Conservation (phyloP, 2,888 invertebrate species). For the Hypomecis atomaria region DNA sequence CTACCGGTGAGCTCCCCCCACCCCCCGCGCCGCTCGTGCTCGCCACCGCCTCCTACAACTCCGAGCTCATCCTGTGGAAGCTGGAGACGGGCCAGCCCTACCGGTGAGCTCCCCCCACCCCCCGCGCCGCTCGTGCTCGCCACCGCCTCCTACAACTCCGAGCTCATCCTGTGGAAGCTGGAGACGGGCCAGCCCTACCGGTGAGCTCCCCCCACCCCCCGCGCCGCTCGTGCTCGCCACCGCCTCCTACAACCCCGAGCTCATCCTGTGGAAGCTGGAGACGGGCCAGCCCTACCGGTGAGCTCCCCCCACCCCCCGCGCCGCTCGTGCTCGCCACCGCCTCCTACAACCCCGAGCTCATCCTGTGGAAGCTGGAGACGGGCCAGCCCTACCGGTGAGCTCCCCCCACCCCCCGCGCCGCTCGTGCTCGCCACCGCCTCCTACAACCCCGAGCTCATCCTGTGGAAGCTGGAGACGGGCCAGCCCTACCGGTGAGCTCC, state of each 20-base stretch:
- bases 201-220: slow-evolving; percentile 40
- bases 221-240: slow-evolving; percentile 89
- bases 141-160: slow-evolving; percentile 91
- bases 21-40: slow-evolving; percentile 85
- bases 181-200: slow-evolving; percentile 92
- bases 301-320: slow-evolving; percentile 38
- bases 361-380: slow-evolving; percentile 93
- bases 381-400: slow-evolving; percentile 88
- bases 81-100: slow-evolving; percentile 92
- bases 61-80: slow-evolving; percentile 92
- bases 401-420: slow-evolving; percentile 64
- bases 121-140: slow-evolving; percentile 87
- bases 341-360: slow-evolving; percentile 91
- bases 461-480: slow-evolving; percentile 93
- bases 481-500: slow-evolving; percentile 85
- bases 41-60: slow-evolving; percentile 91
- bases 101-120: slow-evolving; percentile 54
- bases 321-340: slow-evolving; percentile 90
- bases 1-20: slow-evolving; percentile 70
- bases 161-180: slow-evolving; percentile 91
- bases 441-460: slow-evolving; percentile 91
- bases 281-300: slow-evolving; percentile 90
- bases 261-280: slow-evolving; percentile 92
- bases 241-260: slow-evolving; percentile 90
- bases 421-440: slow-evolving; percentile 90